Evolutionary conservation across 2,888 invertebrate species (phyloP).

Genomic region (Drepana falcataria): DNA sequence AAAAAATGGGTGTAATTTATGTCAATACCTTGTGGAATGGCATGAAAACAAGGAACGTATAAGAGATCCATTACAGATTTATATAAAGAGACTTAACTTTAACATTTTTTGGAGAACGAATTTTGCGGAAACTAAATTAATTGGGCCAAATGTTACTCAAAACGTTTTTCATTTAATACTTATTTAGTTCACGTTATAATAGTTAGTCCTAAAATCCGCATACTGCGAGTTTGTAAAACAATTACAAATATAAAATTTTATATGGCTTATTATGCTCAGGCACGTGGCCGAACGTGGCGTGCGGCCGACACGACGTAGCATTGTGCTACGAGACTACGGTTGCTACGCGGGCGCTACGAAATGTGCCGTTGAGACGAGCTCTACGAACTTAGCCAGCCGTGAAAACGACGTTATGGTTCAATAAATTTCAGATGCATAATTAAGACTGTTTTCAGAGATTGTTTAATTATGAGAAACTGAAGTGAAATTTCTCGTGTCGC

Average conservation of each 20-base stretch:
- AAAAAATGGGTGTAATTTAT: too few relatives aligned
- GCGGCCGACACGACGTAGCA: constrained; percentile 43
- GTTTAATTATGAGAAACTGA: not conserved
- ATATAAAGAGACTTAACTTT: too few relatives aligned
- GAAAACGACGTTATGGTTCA: constrained; percentile 2
- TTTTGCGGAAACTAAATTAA: too few relatives aligned
- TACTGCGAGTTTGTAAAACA: too few relatives aligned
- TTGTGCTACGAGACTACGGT: constrained; percentile 32
- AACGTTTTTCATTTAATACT: too few relatives aligned
- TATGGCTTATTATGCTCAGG: constrained; percentile 53
- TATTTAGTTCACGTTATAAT: too few relatives aligned
- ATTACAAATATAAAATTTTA: constrained; percentile 32
- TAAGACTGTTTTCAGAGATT: not conserved
- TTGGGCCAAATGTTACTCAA: too few relatives aligned
- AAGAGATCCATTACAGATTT: too few relatives aligned
- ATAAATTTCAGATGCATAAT: constrained; percentile 2
- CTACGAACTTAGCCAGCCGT: constrained; percentile 21
- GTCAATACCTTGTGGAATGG: too few relatives aligned
- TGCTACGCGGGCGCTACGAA: constrained; percentile 35
- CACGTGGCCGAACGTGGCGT: constrained; percentile 32
- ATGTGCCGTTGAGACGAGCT: constrained; percentile 15
- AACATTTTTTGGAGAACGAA: too few relatives aligned
- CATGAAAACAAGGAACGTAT: too few relatives aligned
- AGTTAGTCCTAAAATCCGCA: too few relatives aligned
- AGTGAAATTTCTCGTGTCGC: not conserved